Conservation (phyloP, 2,888 invertebrate species). For the Stratiomys singularior region DNA sequence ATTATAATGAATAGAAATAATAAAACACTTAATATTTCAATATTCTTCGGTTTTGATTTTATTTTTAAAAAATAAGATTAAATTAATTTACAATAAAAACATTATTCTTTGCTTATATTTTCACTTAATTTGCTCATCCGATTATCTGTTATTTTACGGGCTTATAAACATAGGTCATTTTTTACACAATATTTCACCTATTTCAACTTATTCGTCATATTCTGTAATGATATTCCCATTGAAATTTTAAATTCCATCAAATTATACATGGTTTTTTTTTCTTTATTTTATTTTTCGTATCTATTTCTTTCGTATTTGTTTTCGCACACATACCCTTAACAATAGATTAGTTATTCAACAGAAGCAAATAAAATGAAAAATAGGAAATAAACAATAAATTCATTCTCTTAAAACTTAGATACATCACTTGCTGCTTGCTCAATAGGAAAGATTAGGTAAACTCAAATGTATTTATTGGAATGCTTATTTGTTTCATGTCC, state of each 20-base stretch:
- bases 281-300: neutral
- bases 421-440: constrained; percentile 22
- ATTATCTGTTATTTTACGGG: constrained; percentile 18
- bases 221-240: neutral
- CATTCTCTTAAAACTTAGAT: neutral
- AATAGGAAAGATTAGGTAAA: neutral
- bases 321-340: neutral
- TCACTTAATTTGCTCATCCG: constrained; percentile 7
- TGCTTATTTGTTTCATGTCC: constrained; percentile 39
- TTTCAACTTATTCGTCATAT: neutral
- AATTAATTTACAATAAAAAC: constrained; percentile 46
- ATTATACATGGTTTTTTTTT: neutral
- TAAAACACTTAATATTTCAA: neutral
- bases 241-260: neutral
- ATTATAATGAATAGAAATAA: neutral
- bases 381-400: neutral
- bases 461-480: constrained; percentile 29
- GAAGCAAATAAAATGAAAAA: constrained; percentile 3
- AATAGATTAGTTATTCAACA: constrained; percentile 4
- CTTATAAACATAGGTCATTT: constrained; percentile 13
- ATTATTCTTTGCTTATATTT: constrained; percentile 21
- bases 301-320: neutral
- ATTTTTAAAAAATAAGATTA: constrained; percentile 41
- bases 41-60: constrained; percentile 34
- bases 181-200: constrained; percentile 9